These are phyloP conservation scores for Ophthalmolycus amberensis DNA, from an alignment of 2,113 vertebrate species.

Conservation along the genomic window DNA sequence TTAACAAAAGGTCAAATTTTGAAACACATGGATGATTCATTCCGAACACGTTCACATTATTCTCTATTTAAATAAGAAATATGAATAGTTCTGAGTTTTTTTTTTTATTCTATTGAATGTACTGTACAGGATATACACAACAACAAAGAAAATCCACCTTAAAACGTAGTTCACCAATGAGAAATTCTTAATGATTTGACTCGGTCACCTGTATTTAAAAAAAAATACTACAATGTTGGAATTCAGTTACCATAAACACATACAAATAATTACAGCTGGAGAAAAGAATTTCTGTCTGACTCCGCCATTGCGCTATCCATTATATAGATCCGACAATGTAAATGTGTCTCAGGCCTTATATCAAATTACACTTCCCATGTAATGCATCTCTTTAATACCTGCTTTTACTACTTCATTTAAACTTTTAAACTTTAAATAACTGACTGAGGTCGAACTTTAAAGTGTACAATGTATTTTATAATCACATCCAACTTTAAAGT, in stretches of 20 bases:
- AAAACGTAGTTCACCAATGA: conserved; percentile 6
- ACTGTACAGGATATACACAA: conserved; percentile 33
- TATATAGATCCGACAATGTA: conserved; percentile 16
- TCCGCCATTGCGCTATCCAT: background rate
- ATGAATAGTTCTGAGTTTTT: conserved; percentile 13
- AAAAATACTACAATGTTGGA: background rate
- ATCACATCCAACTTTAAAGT: conserved; percentile 53
- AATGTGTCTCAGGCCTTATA: conserved; percentile 33
- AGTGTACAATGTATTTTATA: conserved; percentile 70
- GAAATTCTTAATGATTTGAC: conserved; percentile 1
- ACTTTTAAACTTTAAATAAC: conserved; percentile 43
- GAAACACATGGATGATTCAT: conserved; percentile 25
- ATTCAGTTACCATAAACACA: conserved; percentile 3
- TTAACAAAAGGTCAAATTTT: background rate
- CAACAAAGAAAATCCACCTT: background rate
- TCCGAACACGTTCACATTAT: conserved; percentile 16
- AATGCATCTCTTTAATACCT: conserved; percentile 1
- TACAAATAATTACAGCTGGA: background rate
- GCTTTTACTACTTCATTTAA: conserved; percentile 22
- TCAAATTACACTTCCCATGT: conserved; percentile 19
- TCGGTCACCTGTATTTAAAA: conserved; percentile 8
- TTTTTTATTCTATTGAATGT: conserved; percentile 53
- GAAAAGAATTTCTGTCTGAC: background rate
- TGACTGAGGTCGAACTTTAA: conserved; percentile 27
- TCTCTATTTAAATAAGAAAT: conserved; percentile 39